Percentiles rank a stretch among this genome's conserved stretches.
Evolutionary conservation across 2,113 vertebrate species (phyloP).

Genomic region (Thermophis baileyi): DNA sequence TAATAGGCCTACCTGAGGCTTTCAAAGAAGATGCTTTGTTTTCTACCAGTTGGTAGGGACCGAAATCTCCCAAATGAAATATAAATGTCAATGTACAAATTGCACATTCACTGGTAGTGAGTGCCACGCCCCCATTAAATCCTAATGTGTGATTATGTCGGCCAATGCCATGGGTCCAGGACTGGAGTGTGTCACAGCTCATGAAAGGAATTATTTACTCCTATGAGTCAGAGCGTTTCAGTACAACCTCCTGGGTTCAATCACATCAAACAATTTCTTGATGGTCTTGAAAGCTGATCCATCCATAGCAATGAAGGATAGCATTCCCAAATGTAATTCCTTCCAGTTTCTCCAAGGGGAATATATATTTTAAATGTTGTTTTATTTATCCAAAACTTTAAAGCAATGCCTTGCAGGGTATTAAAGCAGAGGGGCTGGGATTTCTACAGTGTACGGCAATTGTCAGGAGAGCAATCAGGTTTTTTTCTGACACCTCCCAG

Average conservation of each 20-base stretch:
- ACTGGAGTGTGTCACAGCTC: slow-evolving; percentile 12
- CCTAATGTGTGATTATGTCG: slow-evolving; percentile 17
- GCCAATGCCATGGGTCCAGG: slow-evolving; percentile 4
- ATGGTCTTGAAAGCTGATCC: slow-evolving; percentile 30
- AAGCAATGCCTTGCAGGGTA: background rate
- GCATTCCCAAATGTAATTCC: slow-evolving; percentile 12
- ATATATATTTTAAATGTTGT: background rate
- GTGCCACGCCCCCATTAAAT: slow-evolving; percentile 20
- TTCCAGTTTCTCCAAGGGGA: slow-evolving; percentile 26
- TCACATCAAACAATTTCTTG: slow-evolving; percentile 34
- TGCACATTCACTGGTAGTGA: background rate
- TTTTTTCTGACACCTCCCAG: background rate
- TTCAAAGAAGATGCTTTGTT: background rate
- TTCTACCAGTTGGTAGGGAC: background rate
- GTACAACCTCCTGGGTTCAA: slow-evolving; percentile 32
- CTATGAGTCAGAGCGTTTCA: slow-evolving; percentile 27
- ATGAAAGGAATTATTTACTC: slow-evolving; percentile 30
- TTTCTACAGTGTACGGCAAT: background rate
- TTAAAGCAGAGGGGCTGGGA: background rate
- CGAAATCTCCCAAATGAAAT: background rate
- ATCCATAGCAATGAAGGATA: background rate
- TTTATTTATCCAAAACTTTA: slow-evolving; percentile 11
- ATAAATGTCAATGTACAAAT: background rate
- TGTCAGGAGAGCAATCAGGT: background rate
- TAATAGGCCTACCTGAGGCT: slow-evolving; percentile 14